Conservation (phyloP, 2,797 vertebrate genomes). For the Choloepus didactylus region DNA sequence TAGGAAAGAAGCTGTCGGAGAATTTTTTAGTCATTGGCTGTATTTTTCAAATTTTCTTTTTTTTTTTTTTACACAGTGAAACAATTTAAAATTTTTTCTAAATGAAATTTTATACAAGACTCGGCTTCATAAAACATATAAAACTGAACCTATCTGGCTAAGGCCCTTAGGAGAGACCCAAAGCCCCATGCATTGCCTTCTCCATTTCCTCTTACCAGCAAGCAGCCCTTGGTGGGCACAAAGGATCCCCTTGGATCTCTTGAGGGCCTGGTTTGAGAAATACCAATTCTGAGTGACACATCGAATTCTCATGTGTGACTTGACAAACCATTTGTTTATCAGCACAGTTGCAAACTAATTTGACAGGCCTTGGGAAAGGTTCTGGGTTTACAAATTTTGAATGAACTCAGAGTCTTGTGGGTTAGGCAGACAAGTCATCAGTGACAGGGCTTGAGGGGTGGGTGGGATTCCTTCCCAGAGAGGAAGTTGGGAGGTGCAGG, state of each 20-base stretch:
- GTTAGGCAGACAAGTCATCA: neutral
- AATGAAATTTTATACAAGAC: neutral
- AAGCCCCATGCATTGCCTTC: accelerated
- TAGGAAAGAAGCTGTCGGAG: neutral
- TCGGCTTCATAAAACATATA: neutral
- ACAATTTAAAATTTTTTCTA: neutral
- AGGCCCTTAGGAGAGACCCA: accelerated
- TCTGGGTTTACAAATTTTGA: neutral
- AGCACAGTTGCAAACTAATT: neutral
- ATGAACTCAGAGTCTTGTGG: neutral
- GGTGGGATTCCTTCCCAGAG: neutral
- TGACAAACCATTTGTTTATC: conserved; percentile 35
- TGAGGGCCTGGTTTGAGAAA: neutral
- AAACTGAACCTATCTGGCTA: accelerated
- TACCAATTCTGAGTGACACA: conserved; percentile 5
- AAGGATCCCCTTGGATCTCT: neutral
- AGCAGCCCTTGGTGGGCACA: neutral
- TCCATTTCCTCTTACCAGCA: neutral
- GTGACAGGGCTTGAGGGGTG: neutral
- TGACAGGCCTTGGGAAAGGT: neutral
- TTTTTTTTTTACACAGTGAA: neutral
- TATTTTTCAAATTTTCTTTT: neutral
- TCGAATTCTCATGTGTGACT: neutral
- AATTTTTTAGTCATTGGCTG: neutral
- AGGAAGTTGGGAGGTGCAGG: neutral